Base-by-base conservation (phyloP, 2,888 invertebrate genomes). In the Agrenia bidenticulata region DNA sequence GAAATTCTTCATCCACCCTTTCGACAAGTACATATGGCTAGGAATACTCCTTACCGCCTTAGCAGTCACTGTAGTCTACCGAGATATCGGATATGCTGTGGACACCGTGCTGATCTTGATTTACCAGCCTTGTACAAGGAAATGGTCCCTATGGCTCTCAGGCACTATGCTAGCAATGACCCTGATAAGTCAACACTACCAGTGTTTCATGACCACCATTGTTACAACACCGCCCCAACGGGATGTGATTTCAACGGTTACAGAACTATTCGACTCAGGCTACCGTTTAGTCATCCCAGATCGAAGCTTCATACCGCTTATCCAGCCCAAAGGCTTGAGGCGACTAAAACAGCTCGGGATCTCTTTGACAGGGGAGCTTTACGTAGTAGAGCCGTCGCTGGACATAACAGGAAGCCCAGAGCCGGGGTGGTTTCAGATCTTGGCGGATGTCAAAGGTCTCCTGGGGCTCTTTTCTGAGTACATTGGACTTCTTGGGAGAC, bases 131-230 rank as follows among this genome's bases (percentile, higher is more conserved):
- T 15, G 15, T 13, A 2, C 2, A 26, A 55, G 17, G 5, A 55
- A 55, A 17, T 17, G 17, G 55, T 17, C 32, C 2, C 2, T 55
- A 7, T n/a, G 27, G 26, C n/a, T 26, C 5, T 32, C 11, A 32
- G 11, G 4, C 5, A 32, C 32, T 4, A 32, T 32, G 32, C 4
- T 11, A 11, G 9, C 2, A 13, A 2, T 55, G 7, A 26, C 17
- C 27, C 9, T 24, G 2, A 7, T 55, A 9, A 55, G 55, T 17
- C 24, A 27, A 7, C 32, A 55, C 4, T 55, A 55, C 26, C 55
- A 55, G 19, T 55, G 55, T 19, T 32, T 55, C 7, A 27, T 55
- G 32, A 55, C 55, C 7, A 55, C 55, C 4, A 19, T 27, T 17
- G 55, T 55, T 4, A 55, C n/a, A 17, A 2, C 23, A 5, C 45